Percentiles rank a stretch among this genome's conserved stretches.
Conservation (phyloP, 2,888 invertebrate genomes). For the Deilephila porcellus region DNA sequence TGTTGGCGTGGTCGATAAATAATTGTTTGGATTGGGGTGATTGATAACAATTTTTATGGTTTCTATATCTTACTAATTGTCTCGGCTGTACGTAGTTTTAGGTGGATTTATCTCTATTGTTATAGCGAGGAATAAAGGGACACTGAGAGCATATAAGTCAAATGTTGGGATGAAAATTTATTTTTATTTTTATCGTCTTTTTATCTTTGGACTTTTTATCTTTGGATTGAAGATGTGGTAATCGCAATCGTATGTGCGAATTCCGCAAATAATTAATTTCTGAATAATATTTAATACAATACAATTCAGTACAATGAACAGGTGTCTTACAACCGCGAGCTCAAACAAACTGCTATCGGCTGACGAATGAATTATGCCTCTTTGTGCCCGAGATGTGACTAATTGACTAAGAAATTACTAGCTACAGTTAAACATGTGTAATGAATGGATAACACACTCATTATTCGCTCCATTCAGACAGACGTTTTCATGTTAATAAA, state of each 20-base stretch:
- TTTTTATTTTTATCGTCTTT: too few relatives aligned
- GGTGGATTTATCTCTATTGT: too few relatives aligned
- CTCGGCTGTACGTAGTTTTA: too few relatives aligned
- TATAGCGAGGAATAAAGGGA: too few relatives aligned
- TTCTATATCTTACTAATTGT: too few relatives aligned
- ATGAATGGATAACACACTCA: conserved; percentile 34
- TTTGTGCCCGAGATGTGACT: conserved; percentile 43
- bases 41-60: too few relatives aligned
- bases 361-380: conserved; percentile 47
- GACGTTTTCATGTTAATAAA: not conserved
- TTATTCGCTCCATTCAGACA: conserved; percentile 32
- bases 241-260: not conserved
- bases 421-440: conserved; percentile 34
- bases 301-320: not conserved
- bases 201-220: too few relatives aligned
- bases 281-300: not conserved
- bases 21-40: too few relatives aligned
- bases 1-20: too few relatives aligned
- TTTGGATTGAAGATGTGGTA: too few relatives aligned
- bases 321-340: conserved; percentile 1
- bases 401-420: conserved; percentile 46
- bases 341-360: conserved; percentile 29
- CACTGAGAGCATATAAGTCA: too few relatives aligned
- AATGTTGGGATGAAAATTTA: too few relatives aligned
- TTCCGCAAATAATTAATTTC: not conserved